Conservation (phyloP, 2,888 invertebrate species). For the Pachydiplax longipennis region DNA sequence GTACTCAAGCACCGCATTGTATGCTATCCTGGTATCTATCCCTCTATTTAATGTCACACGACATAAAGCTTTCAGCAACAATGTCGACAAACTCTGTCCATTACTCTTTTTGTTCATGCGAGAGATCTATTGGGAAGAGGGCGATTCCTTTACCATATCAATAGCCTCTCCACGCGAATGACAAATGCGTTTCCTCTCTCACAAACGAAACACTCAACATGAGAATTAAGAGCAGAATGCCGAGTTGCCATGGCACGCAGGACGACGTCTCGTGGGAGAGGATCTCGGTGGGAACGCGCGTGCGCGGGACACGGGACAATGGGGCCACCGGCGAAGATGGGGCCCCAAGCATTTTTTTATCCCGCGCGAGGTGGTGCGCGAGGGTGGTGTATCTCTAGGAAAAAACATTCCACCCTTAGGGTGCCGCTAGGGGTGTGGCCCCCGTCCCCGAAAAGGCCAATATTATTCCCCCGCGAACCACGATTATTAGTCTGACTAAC, state of each 20-base stretch:
- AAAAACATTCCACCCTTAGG: background rate
- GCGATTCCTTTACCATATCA: no score
- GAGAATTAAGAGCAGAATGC: background rate
- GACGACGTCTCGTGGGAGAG: background rate
- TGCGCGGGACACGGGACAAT: background rate
- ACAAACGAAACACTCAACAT: no score
- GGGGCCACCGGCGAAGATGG: background rate
- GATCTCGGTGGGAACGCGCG: background rate
- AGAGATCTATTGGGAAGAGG: no score
- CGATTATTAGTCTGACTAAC: slow-evolving; percentile 40
- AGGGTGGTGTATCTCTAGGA: background rate
- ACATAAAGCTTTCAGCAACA: no score
- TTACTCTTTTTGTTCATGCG: no score
- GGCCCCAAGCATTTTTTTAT: background rate
- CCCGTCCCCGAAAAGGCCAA: background rate
- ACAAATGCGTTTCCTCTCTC: no score
- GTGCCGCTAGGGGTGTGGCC: background rate
- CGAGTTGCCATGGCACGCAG: background rate
- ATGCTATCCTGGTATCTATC: no score
- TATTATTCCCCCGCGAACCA: background rate
- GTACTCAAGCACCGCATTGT: no score
- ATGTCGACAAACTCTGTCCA: no score
- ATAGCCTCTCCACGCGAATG: no score
- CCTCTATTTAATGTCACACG: no score
- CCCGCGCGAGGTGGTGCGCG: background rate